A percentile compares a stretch with the other conserved stretches of the same genome.
Evolutionary conservation across 1,140 invertebrate genomes (phyloP).

Genomic region (Drosophila willistoni): DNA sequence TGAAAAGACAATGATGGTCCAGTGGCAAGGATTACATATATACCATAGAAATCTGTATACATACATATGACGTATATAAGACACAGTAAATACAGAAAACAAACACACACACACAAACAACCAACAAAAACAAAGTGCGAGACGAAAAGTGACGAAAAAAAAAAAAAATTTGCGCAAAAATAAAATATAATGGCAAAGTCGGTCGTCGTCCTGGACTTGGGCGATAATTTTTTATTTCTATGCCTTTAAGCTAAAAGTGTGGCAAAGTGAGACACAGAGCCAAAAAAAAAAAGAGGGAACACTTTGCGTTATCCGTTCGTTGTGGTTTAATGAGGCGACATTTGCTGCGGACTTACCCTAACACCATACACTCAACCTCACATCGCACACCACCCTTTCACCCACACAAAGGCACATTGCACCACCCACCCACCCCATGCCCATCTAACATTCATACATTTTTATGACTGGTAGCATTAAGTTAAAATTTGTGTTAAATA

Average conservation of each 20-base stretch:
- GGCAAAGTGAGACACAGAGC: slow-evolving; percentile 35
- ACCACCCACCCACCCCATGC: slow-evolving; percentile 35
- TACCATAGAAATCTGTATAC: slow-evolving; percentile 6
- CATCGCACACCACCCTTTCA: not conserved
- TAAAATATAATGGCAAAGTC: slow-evolving; percentile 73
- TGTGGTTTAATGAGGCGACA: slow-evolving; percentile 78
- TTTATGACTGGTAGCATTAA: slow-evolving; percentile 72
- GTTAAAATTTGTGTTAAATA: slow-evolving; percentile 82
- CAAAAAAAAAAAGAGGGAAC: slow-evolving; percentile 32
- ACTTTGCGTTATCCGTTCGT: slow-evolving; percentile 76
- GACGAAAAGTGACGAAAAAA: slow-evolving; percentile 67
- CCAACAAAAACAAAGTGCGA: slow-evolving; percentile 29
- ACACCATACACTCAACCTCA: not conserved
- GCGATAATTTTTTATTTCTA: slow-evolving; percentile 79
- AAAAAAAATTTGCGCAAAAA: slow-evolving; percentile 49
- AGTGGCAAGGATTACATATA: slow-evolving; percentile 36
- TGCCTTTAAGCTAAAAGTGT: slow-evolving; percentile 56
- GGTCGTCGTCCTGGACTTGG: slow-evolving; percentile 57
- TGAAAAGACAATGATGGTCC: slow-evolving; percentile 72
- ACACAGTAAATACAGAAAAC: slow-evolving; percentile 41
- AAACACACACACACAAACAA: slow-evolving; percentile 7
- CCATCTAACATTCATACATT: slow-evolving; percentile 71
- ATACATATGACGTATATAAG: slow-evolving; percentile 18
- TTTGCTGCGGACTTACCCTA: slow-evolving; percentile 21
- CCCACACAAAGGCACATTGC: not conserved